Percentiles rank a stretch among this genome's conserved stretches.
These are phyloP conservation scores for Pseudocheirus occidentalis DNA, from an alignment of 2,797 vertebrate genomes.

Conservation along the genomic window DNA sequence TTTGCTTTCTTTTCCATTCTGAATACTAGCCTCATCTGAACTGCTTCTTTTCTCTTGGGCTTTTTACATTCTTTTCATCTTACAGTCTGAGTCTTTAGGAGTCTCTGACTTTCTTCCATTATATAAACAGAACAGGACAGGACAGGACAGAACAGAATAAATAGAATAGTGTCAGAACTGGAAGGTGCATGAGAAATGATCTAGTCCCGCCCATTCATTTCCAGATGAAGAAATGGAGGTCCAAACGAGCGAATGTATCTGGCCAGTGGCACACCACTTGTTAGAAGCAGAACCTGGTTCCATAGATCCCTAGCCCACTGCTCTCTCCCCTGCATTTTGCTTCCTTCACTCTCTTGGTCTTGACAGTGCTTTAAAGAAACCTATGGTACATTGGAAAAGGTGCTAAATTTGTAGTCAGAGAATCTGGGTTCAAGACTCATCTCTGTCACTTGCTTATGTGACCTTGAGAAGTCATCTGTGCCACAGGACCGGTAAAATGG, in stretches of 20 bases:
- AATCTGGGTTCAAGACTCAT: not conserved
- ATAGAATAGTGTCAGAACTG: not conserved
- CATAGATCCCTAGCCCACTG: not conserved
- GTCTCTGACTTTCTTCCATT: not conserved
- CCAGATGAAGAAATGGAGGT: not conserved
- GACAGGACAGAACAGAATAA: not conserved
- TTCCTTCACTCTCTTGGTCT: not conserved
- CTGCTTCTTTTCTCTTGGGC: not conserved
- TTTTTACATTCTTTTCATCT: not conserved
- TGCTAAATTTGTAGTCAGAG: not conserved
- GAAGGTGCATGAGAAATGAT: not conserved
- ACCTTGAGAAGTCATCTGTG: not conserved
- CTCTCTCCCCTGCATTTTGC: not conserved
- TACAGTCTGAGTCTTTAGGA: not conserved
- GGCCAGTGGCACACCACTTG: not conserved
- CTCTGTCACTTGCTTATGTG: not conserved
- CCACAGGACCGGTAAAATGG: not conserved
- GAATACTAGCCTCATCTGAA: not conserved
- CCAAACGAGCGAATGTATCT: not conserved
- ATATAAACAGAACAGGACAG: not conserved
- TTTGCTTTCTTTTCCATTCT: not conserved
- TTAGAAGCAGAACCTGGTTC: not conserved
- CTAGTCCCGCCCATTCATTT: not conserved
- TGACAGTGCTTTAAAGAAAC: not conserved
- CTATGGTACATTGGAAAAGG: not conserved